Percentiles rank a stretch among this genome's conserved stretches.
Evolutionary conservation across 2,113 vertebrate species (phyloP).

Genomic region (Zosterops borbonicus): DNA sequence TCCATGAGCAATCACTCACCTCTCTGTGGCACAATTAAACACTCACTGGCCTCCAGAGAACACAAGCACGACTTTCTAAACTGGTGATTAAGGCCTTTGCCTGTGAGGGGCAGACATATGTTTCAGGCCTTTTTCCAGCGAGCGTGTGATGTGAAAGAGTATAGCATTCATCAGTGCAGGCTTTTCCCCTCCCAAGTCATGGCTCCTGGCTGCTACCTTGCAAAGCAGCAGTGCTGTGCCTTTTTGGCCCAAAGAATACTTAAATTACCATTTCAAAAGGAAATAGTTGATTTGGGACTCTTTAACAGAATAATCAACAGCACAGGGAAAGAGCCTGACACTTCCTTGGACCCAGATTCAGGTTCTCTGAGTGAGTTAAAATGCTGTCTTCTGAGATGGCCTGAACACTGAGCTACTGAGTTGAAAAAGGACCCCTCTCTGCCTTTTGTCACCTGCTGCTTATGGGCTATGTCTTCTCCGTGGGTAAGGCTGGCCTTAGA

Average conservation of each 20-base stretch:
- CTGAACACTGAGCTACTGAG: neutral
- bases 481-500: neutral
- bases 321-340: neutral
- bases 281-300: neutral
- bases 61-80: neutral
- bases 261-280: neutral
- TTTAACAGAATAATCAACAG: neutral
- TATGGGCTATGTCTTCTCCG: neutral
- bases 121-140: neutral
- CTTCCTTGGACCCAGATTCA: neutral
- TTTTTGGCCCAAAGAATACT: neutral
- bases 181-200: neutral
- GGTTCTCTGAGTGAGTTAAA: neutral
- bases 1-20: neutral
- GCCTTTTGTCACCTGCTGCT: neutral
- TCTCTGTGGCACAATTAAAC: neutral
- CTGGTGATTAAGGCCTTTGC: neutral
- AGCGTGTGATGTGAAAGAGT: neutral
- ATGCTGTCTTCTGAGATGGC: neutral
- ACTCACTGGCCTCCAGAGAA: neutral
- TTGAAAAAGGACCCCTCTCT: neutral
- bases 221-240: neutral
- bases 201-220: neutral
- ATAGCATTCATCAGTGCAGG: neutral
- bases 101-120: neutral